Percentiles rank a stretch among this genome's conserved stretches.
phyloP scores from a whole-genome alignment of 2,888 invertebrate genomes.

The Phlogophora meticulosa region DNA sequence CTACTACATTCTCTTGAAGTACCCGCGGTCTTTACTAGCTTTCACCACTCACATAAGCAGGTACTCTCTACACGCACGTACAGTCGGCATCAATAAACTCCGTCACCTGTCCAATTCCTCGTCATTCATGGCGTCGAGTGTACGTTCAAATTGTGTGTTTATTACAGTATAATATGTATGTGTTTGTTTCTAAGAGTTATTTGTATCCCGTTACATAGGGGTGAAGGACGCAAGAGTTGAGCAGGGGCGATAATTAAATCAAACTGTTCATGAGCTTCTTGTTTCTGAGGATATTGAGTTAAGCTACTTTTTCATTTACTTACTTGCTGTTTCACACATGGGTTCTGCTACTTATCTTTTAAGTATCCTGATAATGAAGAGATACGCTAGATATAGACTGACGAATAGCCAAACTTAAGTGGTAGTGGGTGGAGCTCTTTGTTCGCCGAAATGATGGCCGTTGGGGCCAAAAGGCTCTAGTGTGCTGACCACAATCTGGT shows the following conservation, averaged over 20 bases:
- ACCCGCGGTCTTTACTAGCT: neutral
- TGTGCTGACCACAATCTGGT: too few relatives aligned
- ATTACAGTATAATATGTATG: too few relatives aligned
- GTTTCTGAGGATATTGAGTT: neutral
- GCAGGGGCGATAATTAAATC: neutral
- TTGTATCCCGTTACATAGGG: conserved; percentile 61
- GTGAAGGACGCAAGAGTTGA: neutral
- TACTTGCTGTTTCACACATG: neutral
- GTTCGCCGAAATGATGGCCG: too few relatives aligned
- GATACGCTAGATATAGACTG: too few relatives aligned
- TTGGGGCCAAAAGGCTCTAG: too few relatives aligned
- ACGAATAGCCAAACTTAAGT: too few relatives aligned
- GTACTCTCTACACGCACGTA: conserved; percentile 11
- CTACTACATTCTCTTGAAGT: neutral
- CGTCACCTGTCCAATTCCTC: conserved; percentile 23
- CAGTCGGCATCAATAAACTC: conserved; percentile 43
- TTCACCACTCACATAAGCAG: neutral
- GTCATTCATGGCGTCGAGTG: conserved; percentile 25
- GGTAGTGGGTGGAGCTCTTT: too few relatives aligned
- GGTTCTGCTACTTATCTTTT: neutral
- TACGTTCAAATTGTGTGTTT: conserved; percentile 28
- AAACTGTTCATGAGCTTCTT: neutral
- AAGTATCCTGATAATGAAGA: too few relatives aligned
- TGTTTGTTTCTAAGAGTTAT: conserved; percentile 70
- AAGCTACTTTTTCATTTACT: neutral